These are phyloP conservation scores for Dyspetes luteomarginatus DNA, from an alignment of 2,888 invertebrate species.

Conservation along the genomic window DNA sequence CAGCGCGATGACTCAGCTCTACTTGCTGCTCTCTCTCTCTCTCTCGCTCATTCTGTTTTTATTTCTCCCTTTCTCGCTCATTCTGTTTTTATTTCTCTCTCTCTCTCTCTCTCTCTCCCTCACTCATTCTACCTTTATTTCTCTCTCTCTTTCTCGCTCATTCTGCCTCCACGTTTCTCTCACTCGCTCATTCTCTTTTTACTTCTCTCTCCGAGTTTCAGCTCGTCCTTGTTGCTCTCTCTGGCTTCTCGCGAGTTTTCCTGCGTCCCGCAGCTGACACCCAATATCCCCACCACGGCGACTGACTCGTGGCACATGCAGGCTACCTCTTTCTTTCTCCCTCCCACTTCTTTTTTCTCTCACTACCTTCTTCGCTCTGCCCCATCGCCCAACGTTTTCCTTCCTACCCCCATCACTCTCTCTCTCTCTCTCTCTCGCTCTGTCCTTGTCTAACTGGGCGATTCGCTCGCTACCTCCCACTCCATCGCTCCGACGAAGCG, in stretches of 20 bases:
- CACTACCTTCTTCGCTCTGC: slow-evolving; percentile 60
- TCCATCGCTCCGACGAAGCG: slow-evolving; percentile 42
- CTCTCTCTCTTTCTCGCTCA: slow-evolving; percentile 53
- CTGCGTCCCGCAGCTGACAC: slow-evolving; percentile 81
- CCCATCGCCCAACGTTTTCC: slow-evolving; percentile 35
- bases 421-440: slow-evolving; percentile 51
- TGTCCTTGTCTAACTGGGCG: slow-evolving; percentile 60
- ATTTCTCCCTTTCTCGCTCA: slow-evolving; percentile 31
- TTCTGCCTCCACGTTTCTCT: slow-evolving; percentile 74
- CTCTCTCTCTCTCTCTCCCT: slow-evolving; percentile 32
- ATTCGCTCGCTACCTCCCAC: slow-evolving; percentile 22
- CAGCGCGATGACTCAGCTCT: slow-evolving; percentile 83
- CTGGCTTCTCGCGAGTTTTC: slow-evolving; percentile 62
- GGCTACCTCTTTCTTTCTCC: slow-evolving; percentile 62
- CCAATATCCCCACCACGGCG: slow-evolving; percentile 70
- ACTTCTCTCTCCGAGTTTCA: slow-evolving; percentile 26
- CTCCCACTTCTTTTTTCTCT: slow-evolving; percentile 64
- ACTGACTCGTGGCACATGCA: slow-evolving; percentile 69
- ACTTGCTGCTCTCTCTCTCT: slow-evolving; percentile 71
- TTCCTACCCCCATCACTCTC: slow-evolving; percentile 42
- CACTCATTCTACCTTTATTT: too few relatives aligned
- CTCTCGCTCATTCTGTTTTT: slow-evolving; percentile 69
- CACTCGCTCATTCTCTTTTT: slow-evolving; percentile 25
- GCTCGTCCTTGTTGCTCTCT: slow-evolving; percentile 62
- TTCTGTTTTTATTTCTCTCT: slow-evolving; percentile 76